Conservation (phyloP, 2,797 vertebrate genomes). For the Semaprochilodus insignis region DNA sequence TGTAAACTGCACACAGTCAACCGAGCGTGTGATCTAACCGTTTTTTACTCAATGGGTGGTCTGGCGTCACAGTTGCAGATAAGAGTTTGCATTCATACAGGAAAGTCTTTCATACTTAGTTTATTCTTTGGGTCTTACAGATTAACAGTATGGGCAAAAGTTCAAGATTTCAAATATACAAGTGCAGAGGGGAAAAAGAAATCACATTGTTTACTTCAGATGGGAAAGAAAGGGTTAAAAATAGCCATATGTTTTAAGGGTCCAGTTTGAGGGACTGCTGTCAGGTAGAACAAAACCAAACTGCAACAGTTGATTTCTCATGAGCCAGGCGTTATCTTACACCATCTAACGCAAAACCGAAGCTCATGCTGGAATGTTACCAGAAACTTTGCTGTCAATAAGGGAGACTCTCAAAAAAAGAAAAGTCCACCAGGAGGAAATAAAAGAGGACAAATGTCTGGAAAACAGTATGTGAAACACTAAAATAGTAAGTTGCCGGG, state of each 20-base stretch:
- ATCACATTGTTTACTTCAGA: background rate
- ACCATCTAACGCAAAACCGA: background rate
- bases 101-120: conserved; percentile 40
- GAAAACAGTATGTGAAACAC: conserved; percentile 22
- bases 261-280: conserved; percentile 11
- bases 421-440: conserved; percentile 22
- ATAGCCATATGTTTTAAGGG: background rate
- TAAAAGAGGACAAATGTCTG: conserved; percentile 18
- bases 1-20: background rate
- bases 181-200: conserved; percentile 24
- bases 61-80: background rate
- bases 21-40: background rate
- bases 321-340: background rate
- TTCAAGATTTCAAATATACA: conserved; percentile 31
- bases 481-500: background rate
- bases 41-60: background rate
- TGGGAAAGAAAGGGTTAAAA: background rate
- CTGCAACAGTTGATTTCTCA: background rate
- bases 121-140: conserved; percentile 53
- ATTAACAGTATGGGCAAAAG: conserved; percentile 25
- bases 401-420: background rate
- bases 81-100: conserved; percentile 18
- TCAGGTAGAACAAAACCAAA: background rate
- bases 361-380: conserved; percentile 2
- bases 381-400: conserved; percentile 12